phyloP scores from a whole-genome alignment of 2,888 invertebrate genomes.

The Polymixis flavicincta region DNA sequence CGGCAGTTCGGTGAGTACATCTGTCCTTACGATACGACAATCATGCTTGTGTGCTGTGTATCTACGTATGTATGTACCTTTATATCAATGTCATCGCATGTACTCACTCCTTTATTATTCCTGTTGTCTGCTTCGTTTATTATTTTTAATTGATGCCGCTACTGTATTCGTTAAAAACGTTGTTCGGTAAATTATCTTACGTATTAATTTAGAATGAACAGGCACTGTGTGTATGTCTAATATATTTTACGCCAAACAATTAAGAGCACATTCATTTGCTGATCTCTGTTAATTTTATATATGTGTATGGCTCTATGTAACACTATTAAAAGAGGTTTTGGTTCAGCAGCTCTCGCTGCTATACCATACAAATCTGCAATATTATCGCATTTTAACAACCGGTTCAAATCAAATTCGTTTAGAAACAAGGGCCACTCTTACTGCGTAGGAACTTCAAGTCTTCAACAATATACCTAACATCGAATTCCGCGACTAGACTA shows the following conservation, averaged over 20 bases:
- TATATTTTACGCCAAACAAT: constrained; percentile 30
- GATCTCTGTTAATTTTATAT: constrained; percentile 14
- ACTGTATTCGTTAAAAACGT: constrained; percentile 54
- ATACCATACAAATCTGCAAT: constrained; percentile 13
- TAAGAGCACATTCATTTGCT: constrained; percentile 43
- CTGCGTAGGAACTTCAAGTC: constrained; percentile 23
- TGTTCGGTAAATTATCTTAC: constrained; percentile 47
- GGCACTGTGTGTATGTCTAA: constrained; percentile 31
- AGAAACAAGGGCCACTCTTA: constrained; percentile 28
- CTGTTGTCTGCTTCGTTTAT: constrained; percentile 62
- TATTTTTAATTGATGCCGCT: constrained; percentile 64
- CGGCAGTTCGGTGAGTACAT: constrained; percentile 89
- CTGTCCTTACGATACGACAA: constrained; percentile 61
- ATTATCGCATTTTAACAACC: constrained; percentile 13
- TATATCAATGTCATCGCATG: constrained; percentile 59
- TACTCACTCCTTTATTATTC: constrained; percentile 48
- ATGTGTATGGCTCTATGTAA: constrained; percentile 16
- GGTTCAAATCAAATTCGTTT: constrained; percentile 9
- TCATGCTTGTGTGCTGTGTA: constrained; percentile 61
- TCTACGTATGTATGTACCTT: constrained; percentile 43
- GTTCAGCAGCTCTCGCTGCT: constrained; percentile 7
- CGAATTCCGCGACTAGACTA: constrained; percentile 46
- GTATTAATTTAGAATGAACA: constrained; percentile 47
- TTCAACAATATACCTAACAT: constrained; percentile 37
- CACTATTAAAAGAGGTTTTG: background rate